Conservation (phyloP, 2,797 vertebrate species). For the Cuniculus paca region DNA sequence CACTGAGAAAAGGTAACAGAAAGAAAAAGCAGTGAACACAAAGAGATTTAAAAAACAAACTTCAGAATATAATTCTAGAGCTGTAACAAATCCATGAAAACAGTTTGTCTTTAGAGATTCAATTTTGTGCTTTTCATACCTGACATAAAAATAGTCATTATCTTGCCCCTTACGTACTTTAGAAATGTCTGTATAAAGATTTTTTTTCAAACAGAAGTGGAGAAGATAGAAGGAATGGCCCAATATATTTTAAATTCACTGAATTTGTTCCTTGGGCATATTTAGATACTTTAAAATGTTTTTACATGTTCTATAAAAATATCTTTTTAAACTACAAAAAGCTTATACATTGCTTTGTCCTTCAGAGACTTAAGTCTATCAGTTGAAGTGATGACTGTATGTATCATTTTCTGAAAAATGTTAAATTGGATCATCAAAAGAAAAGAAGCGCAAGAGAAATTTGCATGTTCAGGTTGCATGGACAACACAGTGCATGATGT, state of each 20-base stretch:
- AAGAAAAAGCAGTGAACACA: not conserved
- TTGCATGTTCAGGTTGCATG: not conserved
- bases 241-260: conserved; percentile 36
- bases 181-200: not conserved
- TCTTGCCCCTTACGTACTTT: conserved; percentile 26
- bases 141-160: conserved; percentile 67
- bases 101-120: conserved; percentile 29
- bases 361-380: conserved; percentile 5
- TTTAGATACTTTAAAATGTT: conserved; percentile 46
- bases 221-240: not conserved
- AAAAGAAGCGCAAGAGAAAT: conserved; percentile 6
- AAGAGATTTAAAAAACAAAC: conserved; percentile 1
- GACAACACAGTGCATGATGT: not conserved
- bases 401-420: not conserved
- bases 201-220: not conserved
- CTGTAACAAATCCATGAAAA: not conserved
- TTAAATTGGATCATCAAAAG: not conserved
- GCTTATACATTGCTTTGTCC: not conserved
- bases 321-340: conserved; percentile 9
- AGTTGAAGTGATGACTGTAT: not conserved
- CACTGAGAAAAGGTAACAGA: not conserved
- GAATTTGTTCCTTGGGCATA: not conserved
- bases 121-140: conserved; percentile 44
- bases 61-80: not conserved
- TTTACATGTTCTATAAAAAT: conserved; percentile 11